These are phyloP conservation scores for Hypotaenidia okinawae DNA, from an alignment of 2,797 vertebrate genomes.

Conservation along the genomic window DNA sequence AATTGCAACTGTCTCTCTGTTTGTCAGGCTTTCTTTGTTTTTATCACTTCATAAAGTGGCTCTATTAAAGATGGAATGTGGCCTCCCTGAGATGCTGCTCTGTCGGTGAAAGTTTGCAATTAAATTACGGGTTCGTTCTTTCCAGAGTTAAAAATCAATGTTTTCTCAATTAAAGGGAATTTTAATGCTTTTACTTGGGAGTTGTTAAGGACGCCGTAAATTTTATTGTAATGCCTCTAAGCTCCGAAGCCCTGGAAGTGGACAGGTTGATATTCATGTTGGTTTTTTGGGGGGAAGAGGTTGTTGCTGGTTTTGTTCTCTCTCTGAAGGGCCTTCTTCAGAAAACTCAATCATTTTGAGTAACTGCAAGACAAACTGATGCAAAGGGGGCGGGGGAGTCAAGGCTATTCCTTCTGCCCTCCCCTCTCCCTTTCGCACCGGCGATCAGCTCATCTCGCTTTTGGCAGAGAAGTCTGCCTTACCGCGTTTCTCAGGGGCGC, in stretches of 20 bases:
- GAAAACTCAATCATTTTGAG: slow-evolving; percentile 61
- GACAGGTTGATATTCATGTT: slow-evolving; percentile 53
- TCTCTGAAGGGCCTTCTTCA: slow-evolving; percentile 44
- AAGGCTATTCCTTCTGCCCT: slow-evolving; percentile 3
- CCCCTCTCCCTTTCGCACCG: background rate
- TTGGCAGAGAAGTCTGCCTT: background rate
- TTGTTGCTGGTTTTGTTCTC: slow-evolving; percentile 56
- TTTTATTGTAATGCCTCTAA: slow-evolving; percentile 68
- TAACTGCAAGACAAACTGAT: slow-evolving; percentile 40
- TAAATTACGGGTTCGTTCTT: slow-evolving; percentile 73
- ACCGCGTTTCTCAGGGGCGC: background rate
- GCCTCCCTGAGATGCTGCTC: slow-evolving; percentile 17
- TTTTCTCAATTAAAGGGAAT: slow-evolving; percentile 80
- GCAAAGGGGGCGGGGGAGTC: slow-evolving; percentile 50
- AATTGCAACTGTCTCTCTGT: slow-evolving; percentile 1
- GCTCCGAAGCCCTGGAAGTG: slow-evolving; percentile 37
- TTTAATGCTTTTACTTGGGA: slow-evolving; percentile 74
- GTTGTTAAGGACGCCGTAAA: slow-evolving; percentile 77
- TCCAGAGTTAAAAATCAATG: slow-evolving; percentile 76
- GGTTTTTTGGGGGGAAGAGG: slow-evolving; percentile 52
- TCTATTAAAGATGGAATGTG: slow-evolving; percentile 64
- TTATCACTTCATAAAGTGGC: slow-evolving; percentile 71
- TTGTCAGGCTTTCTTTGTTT: slow-evolving; percentile 67
- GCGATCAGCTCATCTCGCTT: background rate
- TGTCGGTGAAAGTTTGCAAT: slow-evolving; percentile 68